phyloP scores from a whole-genome alignment of 2,113 vertebrate genomes.

The Perca schrenkii region DNA sequence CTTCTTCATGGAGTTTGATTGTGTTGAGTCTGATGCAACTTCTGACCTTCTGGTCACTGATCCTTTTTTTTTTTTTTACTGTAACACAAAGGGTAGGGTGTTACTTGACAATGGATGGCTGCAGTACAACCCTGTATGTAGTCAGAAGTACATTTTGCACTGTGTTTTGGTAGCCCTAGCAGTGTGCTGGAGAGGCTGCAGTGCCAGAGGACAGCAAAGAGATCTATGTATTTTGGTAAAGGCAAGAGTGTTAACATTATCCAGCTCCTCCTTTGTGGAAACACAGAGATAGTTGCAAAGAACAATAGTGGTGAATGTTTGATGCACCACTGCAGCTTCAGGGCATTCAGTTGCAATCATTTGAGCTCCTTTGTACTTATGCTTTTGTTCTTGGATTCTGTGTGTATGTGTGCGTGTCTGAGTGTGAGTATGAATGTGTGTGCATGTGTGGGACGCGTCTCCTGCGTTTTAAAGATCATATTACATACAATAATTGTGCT shows the following conservation, averaged over 20 bases:
- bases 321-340: slow-evolving; percentile 68
- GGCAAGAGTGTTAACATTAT: slow-evolving; percentile 41
- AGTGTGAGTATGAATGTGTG: neutral
- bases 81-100: neutral
- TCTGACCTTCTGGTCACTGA: slow-evolving; percentile 4
- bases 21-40: neutral
- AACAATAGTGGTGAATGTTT: slow-evolving; percentile 73
- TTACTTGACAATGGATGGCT: neutral
- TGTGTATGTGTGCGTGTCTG: slow-evolving; percentile 22
- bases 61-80: neutral
- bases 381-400: slow-evolving; percentile 51
- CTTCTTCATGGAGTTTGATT: slow-evolving; percentile 16
- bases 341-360: slow-evolving; percentile 68
- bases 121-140: neutral
- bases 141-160: neutral
- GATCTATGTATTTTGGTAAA: slow-evolving; percentile 45
- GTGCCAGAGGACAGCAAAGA: slow-evolving; percentile 24
- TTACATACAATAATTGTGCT: slow-evolving; percentile 69
- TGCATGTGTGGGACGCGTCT: slow-evolving; percentile 18
- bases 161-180: neutral
- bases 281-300: slow-evolving; percentile 53
- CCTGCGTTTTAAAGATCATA: slow-evolving; percentile 51
- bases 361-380: slow-evolving; percentile 63
- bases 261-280: slow-evolving; percentile 62
- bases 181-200: slow-evolving; percentile 18